Evolutionary conservation across 1,140 invertebrate genomes (phyloP).

Genomic region (Drosophila nannoptera): DNA sequence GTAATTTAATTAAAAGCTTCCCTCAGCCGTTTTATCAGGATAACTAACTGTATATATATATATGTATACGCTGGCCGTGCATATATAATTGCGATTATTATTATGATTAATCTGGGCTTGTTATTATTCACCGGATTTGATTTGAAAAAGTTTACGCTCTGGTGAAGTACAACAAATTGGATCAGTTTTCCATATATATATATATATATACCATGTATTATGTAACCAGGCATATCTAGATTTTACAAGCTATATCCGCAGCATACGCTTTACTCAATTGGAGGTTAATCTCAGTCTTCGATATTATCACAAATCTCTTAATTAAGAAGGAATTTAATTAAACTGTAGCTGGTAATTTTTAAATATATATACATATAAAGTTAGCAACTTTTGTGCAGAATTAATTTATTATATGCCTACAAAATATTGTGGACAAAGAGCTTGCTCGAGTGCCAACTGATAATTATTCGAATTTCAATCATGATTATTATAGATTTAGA

Average conservation of each 20-base stretch:
- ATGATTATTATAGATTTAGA: conserved; percentile 42
- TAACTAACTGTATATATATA: too few species aligned
- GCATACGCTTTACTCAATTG: neutral
- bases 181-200: too few species aligned
- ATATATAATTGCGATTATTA: too few species aligned
- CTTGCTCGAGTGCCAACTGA: conserved; percentile 19
- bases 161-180: neutral
- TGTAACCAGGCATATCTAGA: neutral
- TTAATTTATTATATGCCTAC: neutral
- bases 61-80: too few species aligned
- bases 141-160: conserved; percentile 1
- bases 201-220: neutral
- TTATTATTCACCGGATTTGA: neutral
- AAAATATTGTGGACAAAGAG: conserved; percentile 5
- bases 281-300: neutral
- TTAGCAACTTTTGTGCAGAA: conserved; percentile 2
- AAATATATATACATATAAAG: neutral
- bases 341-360: conserved; percentile 12
- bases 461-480: conserved; percentile 40
- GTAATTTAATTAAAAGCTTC: too few species aligned
- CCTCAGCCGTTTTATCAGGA: too few species aligned
- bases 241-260: neutral
- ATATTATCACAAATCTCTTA: conserved; percentile 6
- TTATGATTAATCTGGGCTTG: too few species aligned
- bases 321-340: conserved; percentile 2